Evolutionary conservation across 2,888 invertebrate genomes (phyloP), one percentile per base, ranked within the genome.

Genomic region (Lamellibrachia columna): DNA sequence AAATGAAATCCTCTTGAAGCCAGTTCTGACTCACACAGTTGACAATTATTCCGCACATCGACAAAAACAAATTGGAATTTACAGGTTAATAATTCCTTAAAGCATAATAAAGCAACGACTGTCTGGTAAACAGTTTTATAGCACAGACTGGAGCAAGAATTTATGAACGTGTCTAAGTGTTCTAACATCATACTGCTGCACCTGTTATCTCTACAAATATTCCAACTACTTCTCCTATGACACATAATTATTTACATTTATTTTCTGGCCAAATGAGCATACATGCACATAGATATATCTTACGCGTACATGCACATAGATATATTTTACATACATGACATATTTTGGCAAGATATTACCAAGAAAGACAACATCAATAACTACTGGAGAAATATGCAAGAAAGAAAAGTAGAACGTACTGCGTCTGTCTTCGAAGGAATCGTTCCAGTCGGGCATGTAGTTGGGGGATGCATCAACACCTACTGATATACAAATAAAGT

Each of bases 101-200:
- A 6, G 22, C 22, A 75, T 22, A 6, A 75, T 75, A 22, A 75
- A 6, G 22, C 22, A 75, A 75, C 2, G n/a, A 3, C 15, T 75
- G 75, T 75, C 75, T 75, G 75, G n/a, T 75, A 75, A 75, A 75
- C 75, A 75, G 15, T 75, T 75, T 75, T 75, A 75, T 75, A 75
- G 75, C 75, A 75, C 6, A 75, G 22, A 3, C 75, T 75, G 75
- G 22, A 75, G 22, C 40, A 40, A 40, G 40, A 40, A 40, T 40
- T 40, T 40, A 40, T 40, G 40, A 40, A 40, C 40, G 40, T 40
- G 40, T 40, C 40, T 40, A 40, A 40, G 40, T 0, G 40, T 40
- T 40, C 40, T 40, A 40, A 40, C 40, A 40, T 40, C 40, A 40
- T 40, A 40, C 40, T 40, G 40, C 40, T 40, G 40, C 40, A 40